Evolutionary conservation across 2,797 vertebrate genomes (phyloP), one percentile per base, ranked within the genome.

Genomic region (Rachycentron canadum): DNA sequence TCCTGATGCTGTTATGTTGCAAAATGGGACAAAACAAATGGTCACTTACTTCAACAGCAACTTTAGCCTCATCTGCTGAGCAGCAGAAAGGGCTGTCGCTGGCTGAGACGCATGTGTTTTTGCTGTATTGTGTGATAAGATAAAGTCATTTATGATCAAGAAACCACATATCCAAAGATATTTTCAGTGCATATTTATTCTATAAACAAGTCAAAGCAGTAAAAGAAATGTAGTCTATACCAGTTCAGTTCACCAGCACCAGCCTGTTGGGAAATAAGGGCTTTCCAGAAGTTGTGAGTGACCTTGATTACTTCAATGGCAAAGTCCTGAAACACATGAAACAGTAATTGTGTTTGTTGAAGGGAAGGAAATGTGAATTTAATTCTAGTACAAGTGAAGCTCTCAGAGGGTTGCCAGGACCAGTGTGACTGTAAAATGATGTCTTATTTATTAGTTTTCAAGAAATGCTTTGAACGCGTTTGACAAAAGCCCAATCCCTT

Each of bases 201-300:
- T 36, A 2, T 50, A 49, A 53, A 13, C 9, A 30, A 32, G 19
- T 69, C 9, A 28, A 26, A 40, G 6, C 5, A 68, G 45, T 8
- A 36, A 62, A 47, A 62, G 4, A 43, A n/a, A 11, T 19, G 36
- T 16, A 19, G 30, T 5, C 71, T 93, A 93, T 91, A 99, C 98
- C 98, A 99, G 90, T 92, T 96, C 63, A 99, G 95, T 86, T 94
- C 96, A 76, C 96, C 96, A 61, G 94, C 92, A 0, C 89, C 91
- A 1, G 92, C 76, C 76, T 96, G 85, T 83, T 98, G 96, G 6
- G 90, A 94, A 80, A 99, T 84, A 23, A 99, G 94, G 50, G 92
- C 94, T 89, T 96, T 97, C 98, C 98, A 99, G 85, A 95, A 95
- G 16, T 88, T 91, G 16, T 99, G 96, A 57, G 98, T 99, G 79